These are phyloP conservation scores for Guaruba guarouba DNA, from an alignment of 2,113 vertebrate species.

Conservation along the genomic window DNA sequence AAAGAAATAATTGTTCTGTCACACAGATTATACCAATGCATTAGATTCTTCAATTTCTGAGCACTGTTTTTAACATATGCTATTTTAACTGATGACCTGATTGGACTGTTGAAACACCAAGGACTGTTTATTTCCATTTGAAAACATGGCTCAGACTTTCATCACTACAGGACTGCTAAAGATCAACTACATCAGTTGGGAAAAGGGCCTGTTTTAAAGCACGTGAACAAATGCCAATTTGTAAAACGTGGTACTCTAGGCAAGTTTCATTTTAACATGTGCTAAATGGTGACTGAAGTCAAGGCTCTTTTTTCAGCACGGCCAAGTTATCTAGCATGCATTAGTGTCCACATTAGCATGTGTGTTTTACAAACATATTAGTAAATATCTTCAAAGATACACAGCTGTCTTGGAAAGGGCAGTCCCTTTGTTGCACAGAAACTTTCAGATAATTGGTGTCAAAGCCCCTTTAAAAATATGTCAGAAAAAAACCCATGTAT, in stretches of 20 bases:
- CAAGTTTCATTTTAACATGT: neutral
- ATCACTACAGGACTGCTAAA: fast-evolving
- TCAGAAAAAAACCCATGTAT: neutral
- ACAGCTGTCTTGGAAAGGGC: neutral
- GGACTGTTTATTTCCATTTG: neutral
- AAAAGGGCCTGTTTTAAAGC: neutral
- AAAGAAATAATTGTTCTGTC: neutral
- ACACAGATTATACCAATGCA: neutral
- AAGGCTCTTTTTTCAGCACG: neutral
- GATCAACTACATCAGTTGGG: neutral
- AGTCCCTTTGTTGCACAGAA: neutral
- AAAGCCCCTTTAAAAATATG: neutral
- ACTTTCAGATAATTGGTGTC: neutral
- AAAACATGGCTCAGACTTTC: neutral
- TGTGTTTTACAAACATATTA: neutral
- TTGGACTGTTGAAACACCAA: neutral
- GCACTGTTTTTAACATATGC: neutral
- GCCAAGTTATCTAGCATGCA: neutral
- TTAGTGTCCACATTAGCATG: neutral
- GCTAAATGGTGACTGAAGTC: neutral
- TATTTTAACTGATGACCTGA: neutral
- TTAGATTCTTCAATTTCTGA: neutral
- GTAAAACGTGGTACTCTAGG: neutral
- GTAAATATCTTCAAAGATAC: neutral
- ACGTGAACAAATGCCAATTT: neutral